These are phyloP conservation scores for Hafferia zeledoni DNA, from an alignment of 2,797 vertebrate genomes.

Conservation along the genomic window DNA sequence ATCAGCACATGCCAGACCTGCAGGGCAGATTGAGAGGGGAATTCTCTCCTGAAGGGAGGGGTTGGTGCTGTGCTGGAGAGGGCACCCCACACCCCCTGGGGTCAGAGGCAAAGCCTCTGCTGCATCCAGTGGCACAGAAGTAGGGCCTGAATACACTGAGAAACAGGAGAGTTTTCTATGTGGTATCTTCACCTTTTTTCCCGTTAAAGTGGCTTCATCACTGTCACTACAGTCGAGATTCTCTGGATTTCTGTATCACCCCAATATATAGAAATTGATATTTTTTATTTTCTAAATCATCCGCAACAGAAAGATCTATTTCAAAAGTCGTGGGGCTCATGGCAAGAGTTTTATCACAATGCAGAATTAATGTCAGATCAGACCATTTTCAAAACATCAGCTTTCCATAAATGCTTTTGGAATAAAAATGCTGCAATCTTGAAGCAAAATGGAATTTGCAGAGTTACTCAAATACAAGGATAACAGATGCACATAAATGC, in stretches of 20 bases:
- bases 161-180: not conserved
- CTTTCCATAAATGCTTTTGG: not conserved
- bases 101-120: not conserved
- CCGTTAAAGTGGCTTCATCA: not conserved
- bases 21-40: not conserved
- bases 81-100: rapidly evolving
- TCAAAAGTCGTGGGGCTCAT: not conserved
- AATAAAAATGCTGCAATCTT: not conserved
- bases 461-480: not conserved
- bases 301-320: not conserved
- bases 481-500: not conserved
- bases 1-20: not conserved
- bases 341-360: not conserved
- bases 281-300: not conserved
- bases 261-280: not conserved
- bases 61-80: not conserved
- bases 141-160: not conserved
- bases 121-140: not conserved
- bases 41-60: not conserved
- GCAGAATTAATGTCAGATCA: not conserved
- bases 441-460: not conserved
- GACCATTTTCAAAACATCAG: not conserved
- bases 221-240: not conserved
- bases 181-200: not conserved
- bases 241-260: not conserved